A percentile compares a stretch with the other conserved stretches of the same genome.
Evolutionary conservation across 2,113 vertebrate species (phyloP).

Genomic region (Cepphus grylle): DNA sequence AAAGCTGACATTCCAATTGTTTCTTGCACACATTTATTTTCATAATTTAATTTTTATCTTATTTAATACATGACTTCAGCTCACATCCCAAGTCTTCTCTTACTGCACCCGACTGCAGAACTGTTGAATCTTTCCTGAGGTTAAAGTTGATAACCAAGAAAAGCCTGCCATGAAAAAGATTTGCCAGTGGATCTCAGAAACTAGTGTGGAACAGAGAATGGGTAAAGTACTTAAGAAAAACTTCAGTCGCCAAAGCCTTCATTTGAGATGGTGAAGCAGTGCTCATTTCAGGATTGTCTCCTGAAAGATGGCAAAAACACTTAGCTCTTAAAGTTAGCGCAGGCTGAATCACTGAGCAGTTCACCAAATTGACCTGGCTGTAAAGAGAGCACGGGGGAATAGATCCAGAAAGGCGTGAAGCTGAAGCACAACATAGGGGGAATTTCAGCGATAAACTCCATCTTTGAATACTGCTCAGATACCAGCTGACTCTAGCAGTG

Average conservation of each 20-base stretch:
- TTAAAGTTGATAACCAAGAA: not conserved
- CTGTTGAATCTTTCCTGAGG: not conserved
- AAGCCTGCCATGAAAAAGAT: not conserved
- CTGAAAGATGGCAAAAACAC: not conserved
- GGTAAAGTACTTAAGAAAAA: not conserved
- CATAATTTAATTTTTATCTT: not conserved
- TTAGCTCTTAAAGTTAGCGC: not conserved
- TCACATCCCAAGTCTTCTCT: not conserved
- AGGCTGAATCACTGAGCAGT: constrained; percentile 11
- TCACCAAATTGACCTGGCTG: not conserved
- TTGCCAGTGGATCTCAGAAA: not conserved
- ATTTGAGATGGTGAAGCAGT: not conserved
- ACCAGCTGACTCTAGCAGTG: not conserved
- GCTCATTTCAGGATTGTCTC: not conserved
- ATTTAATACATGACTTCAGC: not conserved
- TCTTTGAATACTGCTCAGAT: not conserved
- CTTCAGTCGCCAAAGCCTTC: not conserved
- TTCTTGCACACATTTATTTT: not conserved
- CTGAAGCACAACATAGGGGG: not conserved
- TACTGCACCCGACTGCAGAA: not conserved
- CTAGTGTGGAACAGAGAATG: not conserved
- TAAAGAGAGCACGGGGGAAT: not conserved
- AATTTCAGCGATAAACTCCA: not conserved
- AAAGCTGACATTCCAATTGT: not conserved
- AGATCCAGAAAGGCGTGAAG: not conserved